Base-by-base conservation (phyloP, 2,797 vertebrate genomes). In the Mastacembelus armatus region DNA sequence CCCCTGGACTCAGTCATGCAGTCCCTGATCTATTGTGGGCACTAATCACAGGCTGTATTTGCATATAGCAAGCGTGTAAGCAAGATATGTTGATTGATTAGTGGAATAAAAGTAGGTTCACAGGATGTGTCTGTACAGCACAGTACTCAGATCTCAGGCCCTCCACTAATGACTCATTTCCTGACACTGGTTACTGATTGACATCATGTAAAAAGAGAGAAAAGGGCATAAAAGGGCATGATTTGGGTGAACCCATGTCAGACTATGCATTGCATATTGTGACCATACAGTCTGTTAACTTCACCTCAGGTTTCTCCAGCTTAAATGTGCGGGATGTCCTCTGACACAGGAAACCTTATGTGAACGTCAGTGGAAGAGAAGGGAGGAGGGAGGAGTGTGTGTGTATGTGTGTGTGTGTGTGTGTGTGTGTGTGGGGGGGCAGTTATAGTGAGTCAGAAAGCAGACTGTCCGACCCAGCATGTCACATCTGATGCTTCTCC, bases 111-210 rank as follows among this genome's bases (percentile, higher is more conserved):
- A 54, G 56, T 44, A 66, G 21, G 58, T 65, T 64, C 44, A 19
- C 61, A 51, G 50, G 52, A 26, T 2, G 24, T 52, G 56, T 45
- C 16, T 67, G 62, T 71, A 57, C 50, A 71, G 45, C 66, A 30
- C 45, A 14, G 33, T 21, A 52, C 67, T 59, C 50, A 44, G 59
- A 48, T 65, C 63, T 79, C 59, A 72, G 19, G 63, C 78, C 56
- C 36, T 78, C 58, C 18, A 10, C 56, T 71, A 68, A 85, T 85
- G 85, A 87, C 74, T 90, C 66, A 88, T 78, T 85, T 91, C 89
- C 85, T 73, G 77, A 73, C 71, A 69, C 73, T 21, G 3, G 43
- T 70, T 72, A 22, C 43, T 71, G 67, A 70, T 67, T 66, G 62
- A 78, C 51, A 80, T 65, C 56, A 61, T 16, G 15, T 66, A 21